Percentiles rank a stretch among this genome's conserved stretches.
Evolutionary conservation across 2,888 invertebrate species (phyloP).

Genomic region (Dichetophora obliterata): DNA sequence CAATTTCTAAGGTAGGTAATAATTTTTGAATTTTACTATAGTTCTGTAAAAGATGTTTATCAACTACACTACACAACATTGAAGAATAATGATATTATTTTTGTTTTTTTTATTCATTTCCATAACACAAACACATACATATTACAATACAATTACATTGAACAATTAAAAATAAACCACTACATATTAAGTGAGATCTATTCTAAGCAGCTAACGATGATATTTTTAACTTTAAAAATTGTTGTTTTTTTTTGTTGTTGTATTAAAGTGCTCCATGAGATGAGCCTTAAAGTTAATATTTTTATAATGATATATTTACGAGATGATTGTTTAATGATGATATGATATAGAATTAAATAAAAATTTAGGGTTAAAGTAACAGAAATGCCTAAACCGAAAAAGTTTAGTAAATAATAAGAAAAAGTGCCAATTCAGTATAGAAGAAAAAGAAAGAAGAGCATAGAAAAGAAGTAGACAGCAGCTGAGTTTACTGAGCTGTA

Average conservation of each 20-base stretch:
- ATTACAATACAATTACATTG: constrained; percentile 7
- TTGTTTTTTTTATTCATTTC: background rate
- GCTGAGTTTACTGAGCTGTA: background rate
- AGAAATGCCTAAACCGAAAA: constrained; percentile 10
- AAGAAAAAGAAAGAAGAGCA: constrained; percentile 38
- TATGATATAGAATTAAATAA: background rate
- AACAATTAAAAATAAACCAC: constrained; percentile 5
- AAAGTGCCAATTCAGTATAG: constrained; percentile 2
- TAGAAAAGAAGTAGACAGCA: background rate
- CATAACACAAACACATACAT: constrained; percentile 14
- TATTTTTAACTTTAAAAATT: constrained; percentile 5
- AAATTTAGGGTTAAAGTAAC: background rate
- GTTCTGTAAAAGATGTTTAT: background rate
- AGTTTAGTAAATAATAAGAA: constrained; percentile 11
- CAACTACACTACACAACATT: constrained; percentile 10
- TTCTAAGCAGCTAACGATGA: constrained; percentile 20
- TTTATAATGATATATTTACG: background rate
- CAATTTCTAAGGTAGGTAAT: background rate
- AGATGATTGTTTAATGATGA: constrained; percentile 9
- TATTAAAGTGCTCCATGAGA: constrained; percentile 15
- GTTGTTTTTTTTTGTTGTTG: background rate
- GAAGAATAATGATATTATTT: background rate
- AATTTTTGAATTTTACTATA: background rate
- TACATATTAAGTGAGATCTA: constrained; percentile 22
- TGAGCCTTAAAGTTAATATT: constrained; percentile 22